Evolutionary conservation across 2,113 vertebrate genomes (phyloP), one percentile per base, ranked within the genome.

Genomic region (Notarius lentiginosus): DNA sequence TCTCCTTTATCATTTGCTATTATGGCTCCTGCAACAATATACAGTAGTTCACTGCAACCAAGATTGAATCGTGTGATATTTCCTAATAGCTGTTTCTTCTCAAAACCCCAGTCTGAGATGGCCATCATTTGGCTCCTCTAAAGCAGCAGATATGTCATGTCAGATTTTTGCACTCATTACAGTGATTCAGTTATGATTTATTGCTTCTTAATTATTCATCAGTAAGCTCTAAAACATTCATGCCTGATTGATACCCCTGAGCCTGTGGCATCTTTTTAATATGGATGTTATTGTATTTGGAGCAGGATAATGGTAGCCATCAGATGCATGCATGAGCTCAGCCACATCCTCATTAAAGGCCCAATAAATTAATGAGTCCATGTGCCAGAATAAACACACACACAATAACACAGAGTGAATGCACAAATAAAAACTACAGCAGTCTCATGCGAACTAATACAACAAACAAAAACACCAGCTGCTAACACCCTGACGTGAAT

Each of bases 121-220:
- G 86, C 5, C 61, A 75, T 73, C 58, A 4, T 15, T 76, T 5
- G 30, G 83, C 87, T 55, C 15, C 24, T 86, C 22, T 79, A 41
- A 86, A 55, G 83, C 68, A 65, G 56, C 80, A 86, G 85, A 30
- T 83, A 85, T 68, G 76, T 34, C 66, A 86, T 85, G 77, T 88
- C 86, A 89, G 81, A 90, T 72, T 86, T 51, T 51, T 86, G 86
- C 68, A 80, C 87, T 87, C 89, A 91, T 90, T 90, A 91, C 79
- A 61, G 77, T 85, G 86, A 90, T 90, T 68, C 76, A 70, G 79
- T 84, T 72, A 82, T 89, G 89, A 89, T 90, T 91, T 90, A 91
- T 91, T 87, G 83, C 85, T 86, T 86, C 66, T 91, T 91, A 91
- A 91, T 91, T 90, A 91, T 91, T 91, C 90, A 90, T 91, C 68